Evolutionary conservation across 92 coral and sea anemone species (phyloP).

Genomic region (Siderastrea radians): DNA sequence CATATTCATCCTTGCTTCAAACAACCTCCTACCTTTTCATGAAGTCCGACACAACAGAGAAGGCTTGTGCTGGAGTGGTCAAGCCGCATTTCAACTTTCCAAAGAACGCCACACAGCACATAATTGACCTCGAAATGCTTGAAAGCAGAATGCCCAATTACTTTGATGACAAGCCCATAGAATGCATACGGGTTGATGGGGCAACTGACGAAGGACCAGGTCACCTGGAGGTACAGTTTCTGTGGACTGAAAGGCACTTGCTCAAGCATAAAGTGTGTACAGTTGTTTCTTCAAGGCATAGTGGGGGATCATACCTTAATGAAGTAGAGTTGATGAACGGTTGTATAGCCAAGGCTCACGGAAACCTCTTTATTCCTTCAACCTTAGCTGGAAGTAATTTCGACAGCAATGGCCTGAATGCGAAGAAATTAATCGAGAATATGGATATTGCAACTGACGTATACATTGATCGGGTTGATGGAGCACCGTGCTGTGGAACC

Average conservation of each 20-base stretch:
- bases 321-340: background rate
- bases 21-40: no score
- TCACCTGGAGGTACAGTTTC: no score
- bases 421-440: constrained; percentile 9
- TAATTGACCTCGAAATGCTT: background rate
- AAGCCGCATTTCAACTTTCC: background rate
- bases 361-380: no score
- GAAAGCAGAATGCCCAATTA: background rate
- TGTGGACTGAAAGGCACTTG: no score
- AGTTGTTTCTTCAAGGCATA: no score
- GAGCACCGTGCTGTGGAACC: background rate
- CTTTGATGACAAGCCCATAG: background rate
- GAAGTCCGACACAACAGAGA: no score
- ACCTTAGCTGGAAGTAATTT: background rate
- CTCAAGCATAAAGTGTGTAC: no score
- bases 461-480: background rate
- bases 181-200: background rate
- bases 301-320: background rate
- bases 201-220: no score
- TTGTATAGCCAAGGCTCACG: no score
- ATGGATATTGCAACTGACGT: constrained; percentile 50
- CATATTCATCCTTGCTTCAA: background rate
- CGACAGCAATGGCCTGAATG: background rate
- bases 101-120: background rate
- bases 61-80: no score